Evolutionary conservation across 2,888 invertebrate species (phyloP).

Genomic region (Limenitis camilla): DNA sequence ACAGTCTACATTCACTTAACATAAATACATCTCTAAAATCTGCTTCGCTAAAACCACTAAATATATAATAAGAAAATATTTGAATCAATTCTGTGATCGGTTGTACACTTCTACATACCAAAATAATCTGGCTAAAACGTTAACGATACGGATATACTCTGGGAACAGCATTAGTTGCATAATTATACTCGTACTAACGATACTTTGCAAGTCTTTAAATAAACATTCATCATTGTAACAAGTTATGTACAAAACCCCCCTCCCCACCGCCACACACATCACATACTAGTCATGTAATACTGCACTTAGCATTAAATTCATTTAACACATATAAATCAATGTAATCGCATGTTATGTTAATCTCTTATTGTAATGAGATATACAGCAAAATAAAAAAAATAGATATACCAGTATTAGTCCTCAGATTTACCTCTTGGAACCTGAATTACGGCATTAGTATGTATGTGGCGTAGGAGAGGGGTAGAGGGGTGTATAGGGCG

Average conservation of each 20-base stretch:
- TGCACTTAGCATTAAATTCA: too few relatives aligned
- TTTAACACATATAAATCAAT: too few relatives aligned
- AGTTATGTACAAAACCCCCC: conserved; percentile 24
- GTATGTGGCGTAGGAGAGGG: not conserved
- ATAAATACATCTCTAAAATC: conserved; percentile 14
- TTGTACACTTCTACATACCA: conserved; percentile 28
- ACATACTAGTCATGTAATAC: too few relatives aligned
- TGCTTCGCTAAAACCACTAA: conserved; percentile 44
- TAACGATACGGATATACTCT: conserved; percentile 31
- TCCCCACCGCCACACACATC: too few relatives aligned
- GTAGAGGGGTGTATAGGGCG: not conserved
- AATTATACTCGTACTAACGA: conserved; percentile 29
- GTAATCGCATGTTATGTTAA: too few relatives aligned
- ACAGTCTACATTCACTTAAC: too few relatives aligned
- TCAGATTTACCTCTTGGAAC: too few relatives aligned
- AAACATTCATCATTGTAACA: conserved; percentile 21
- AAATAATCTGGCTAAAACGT: conserved; percentile 60
- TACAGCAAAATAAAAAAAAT: too few relatives aligned
- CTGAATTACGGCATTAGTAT: too few relatives aligned
- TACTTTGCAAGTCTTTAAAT: conserved; percentile 18
- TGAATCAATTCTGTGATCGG: conserved; percentile 36
- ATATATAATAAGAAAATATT: conserved; percentile 55
- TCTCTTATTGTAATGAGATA: too few relatives aligned
- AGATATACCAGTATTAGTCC: too few relatives aligned
- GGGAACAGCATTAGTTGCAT: conserved; percentile 31